Base-by-base conservation (phyloP, 1,140 invertebrate genomes). In the Eupristina koningsbergeri region DNA sequence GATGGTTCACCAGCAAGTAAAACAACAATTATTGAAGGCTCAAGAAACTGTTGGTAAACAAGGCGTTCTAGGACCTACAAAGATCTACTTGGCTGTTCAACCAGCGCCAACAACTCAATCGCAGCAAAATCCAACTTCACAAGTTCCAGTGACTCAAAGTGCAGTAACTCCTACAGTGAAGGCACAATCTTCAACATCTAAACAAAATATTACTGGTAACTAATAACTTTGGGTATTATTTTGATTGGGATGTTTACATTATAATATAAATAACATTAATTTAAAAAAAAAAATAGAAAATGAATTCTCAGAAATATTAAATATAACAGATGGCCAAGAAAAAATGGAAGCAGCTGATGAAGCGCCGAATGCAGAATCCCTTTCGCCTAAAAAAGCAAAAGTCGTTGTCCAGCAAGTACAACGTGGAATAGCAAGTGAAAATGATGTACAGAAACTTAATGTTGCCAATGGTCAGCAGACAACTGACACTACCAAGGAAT, bases 1-100 rank as follows among this genome's bases (percentile, higher is more conserved):
- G 0, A 93, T 96, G 83, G 96, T 97, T 0, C 96, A 97, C 87
- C 95, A 96, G 86, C 96, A 97, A 93, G 96, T 97, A 1, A 97
- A 97, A 91, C 96, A 97, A 87, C 96, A 97, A 89, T 89, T 97
- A 50, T 92, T 97, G 50, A 97, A 97, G 95, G 96, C 96, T 17
- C 96, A 96, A 95, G 96, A 95, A 87, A 94, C 95, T 0, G 96
- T 95, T 26, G 96, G 96, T 22, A 97, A 96, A 88, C 95, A 96
- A 89, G 96, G 96, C 29, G 95, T 96, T 84, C 89, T 97, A 71
- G 96, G 96, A 26, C 96, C 96, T 9, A 96, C 96, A 11, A 97
- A 97, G 92, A 96, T 97, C 86, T 97, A 97, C 89, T 88, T 97
- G 50, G 96, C 96, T 1, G 96, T 97, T 61, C 96, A 97, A 90